Evolutionary conservation across 2,797 vertebrate species (phyloP).

Genomic region (Sebastes itinus): DNA sequence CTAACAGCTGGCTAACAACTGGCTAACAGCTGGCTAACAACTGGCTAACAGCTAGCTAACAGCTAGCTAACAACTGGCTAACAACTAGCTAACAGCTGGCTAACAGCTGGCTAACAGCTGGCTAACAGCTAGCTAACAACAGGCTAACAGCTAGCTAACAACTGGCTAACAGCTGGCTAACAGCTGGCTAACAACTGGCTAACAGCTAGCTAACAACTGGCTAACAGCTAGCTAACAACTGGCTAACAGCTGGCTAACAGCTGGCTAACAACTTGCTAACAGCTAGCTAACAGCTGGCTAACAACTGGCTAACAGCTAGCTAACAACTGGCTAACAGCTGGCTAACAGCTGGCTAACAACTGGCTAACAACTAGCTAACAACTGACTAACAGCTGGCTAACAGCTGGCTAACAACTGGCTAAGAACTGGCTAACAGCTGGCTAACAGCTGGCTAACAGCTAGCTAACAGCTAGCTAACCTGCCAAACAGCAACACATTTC

Average conservation of each 20-base stretch:
- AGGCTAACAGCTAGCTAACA: accelerated
- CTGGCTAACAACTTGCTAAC: accelerated
- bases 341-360: too few relatives aligned
- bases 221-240: accelerated
- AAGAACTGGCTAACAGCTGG: too few relatives aligned
- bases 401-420: accelerated
- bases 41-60: accelerated
- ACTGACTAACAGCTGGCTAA: accelerated
- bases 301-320: accelerated
- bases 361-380: too few relatives aligned
- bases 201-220: accelerated
- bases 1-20: accelerated
- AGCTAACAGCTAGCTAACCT: not conserved
- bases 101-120: accelerated
- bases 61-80: accelerated
- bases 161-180: accelerated
- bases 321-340: too few relatives aligned
- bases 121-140: accelerated
- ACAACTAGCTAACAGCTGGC: accelerated
- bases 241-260: accelerated
- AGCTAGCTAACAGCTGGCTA: accelerated
- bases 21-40: accelerated
- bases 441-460: too few relatives aligned
- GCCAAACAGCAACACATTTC: not conserved
- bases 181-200: accelerated